A percentile compares a stretch with the other conserved stretches of the same genome.
phyloP scores from a whole-genome alignment of 2,797 vertebrate genomes.

The Tinamus major region DNA sequence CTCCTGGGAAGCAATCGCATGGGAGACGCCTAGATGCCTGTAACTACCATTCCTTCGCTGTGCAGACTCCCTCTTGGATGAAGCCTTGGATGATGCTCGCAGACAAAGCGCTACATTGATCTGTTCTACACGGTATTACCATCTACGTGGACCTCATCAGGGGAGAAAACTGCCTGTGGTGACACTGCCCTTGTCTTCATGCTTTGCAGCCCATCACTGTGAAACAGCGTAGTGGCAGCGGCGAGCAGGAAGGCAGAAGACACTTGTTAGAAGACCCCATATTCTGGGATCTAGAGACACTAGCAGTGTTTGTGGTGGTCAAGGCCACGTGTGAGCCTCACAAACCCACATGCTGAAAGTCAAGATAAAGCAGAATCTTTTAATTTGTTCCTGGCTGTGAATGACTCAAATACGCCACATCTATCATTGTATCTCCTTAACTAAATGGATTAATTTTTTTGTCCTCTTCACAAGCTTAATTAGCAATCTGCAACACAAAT shows the following conservation, averaged over 20 bases:
- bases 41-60: not conserved
- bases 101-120: not conserved
- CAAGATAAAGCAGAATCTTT: not conserved
- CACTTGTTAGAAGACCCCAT: not conserved
- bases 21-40: not conserved
- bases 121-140: fast-evolving
- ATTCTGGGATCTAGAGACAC: not conserved
- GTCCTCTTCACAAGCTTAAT: slow-evolving; percentile 67
- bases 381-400: not conserved
- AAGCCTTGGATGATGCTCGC: fast-evolving
- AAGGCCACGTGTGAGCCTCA: fast-evolving
- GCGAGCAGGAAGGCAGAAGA: not conserved
- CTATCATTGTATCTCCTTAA: slow-evolving; percentile 64
- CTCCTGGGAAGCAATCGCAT: not conserved
- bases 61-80: not conserved
- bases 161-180: not conserved
- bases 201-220: not conserved
- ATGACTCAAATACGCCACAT: slow-evolving; percentile 2
- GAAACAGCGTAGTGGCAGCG: fast-evolving
- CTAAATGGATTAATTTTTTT: slow-evolving; percentile 62
- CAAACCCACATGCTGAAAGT: fast-evolving
- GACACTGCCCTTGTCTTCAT: not conserved
- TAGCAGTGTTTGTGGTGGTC: not conserved
- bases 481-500: slow-evolving; percentile 74
- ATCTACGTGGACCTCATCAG: fast-evolving